A percentile compares a stretch with the other conserved stretches of the same genome.
These are phyloP conservation scores for Octodonta nipae DNA, from an alignment of 2,888 invertebrate species.

Conservation along the genomic window DNA sequence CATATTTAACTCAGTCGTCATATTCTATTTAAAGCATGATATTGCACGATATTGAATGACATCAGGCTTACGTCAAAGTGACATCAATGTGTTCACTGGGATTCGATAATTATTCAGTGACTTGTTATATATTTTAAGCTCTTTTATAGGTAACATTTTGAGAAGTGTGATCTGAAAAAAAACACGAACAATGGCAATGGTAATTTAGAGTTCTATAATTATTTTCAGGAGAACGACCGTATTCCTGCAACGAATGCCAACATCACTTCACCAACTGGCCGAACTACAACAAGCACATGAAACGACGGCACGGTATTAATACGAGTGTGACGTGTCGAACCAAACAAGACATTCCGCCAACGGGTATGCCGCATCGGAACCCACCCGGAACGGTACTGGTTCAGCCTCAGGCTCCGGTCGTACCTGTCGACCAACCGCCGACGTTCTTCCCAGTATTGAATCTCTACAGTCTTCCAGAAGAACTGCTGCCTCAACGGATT, in stretches of 20 bases:
- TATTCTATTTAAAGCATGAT: no score
- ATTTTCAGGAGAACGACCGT: slow-evolving; percentile 45
- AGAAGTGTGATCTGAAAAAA: no score
- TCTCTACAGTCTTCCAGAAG: slow-evolving; percentile 31
- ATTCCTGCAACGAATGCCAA: slow-evolving; percentile 57
- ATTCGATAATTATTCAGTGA: no score
- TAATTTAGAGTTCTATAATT: no score
- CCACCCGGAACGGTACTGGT: slow-evolving; percentile 35
- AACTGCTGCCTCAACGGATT: slow-evolving; percentile 24
- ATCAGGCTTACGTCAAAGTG: no score
- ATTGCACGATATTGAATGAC: no score
- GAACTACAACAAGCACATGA: slow-evolving; percentile 73
- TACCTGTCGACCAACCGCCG: slow-evolving; percentile 20
- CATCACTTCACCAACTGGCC: slow-evolving; percentile 71
- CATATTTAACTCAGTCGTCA: no score
- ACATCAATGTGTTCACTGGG: no score
- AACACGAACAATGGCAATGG: no score
- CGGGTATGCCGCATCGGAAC: slow-evolving; percentile 33
- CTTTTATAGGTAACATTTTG: no score
- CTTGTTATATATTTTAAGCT: no score
- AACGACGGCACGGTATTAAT: slow-evolving; percentile 50
- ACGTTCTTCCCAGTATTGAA: slow-evolving; percentile 30
- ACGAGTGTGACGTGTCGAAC: slow-evolving; percentile 35
- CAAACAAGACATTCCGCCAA: slow-evolving; percentile 35
- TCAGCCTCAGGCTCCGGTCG: slow-evolving; percentile 26